Base-by-base conservation (phyloP, 2,888 invertebrate species). In the Dasypolia templi region DNA sequence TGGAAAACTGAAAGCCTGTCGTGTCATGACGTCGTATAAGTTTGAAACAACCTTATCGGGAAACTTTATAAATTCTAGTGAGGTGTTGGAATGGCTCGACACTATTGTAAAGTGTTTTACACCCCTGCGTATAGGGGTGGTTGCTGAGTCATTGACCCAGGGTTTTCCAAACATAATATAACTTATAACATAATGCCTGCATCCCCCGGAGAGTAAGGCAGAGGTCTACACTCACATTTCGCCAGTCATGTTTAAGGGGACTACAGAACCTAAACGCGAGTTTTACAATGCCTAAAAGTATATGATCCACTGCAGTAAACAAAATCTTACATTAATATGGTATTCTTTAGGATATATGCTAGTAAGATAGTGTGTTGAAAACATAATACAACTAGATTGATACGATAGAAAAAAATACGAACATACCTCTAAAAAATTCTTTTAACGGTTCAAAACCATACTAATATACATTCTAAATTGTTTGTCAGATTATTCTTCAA, bases 31-130 rank as follows among this genome's bases (percentile, higher is more conserved):
- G 42, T 29, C 56, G 39, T 81, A 71, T 76, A 71, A 68, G 32
- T 76, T 76, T 29, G 22, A 35, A 69, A 68, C 56, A 56, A 56
- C n/a, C 0, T 49, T 59, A 35, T 3, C 1, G 42, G 73, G 35
- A 29, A 65, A 76, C 49, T 32, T 46, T 0, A 59, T 69, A 66
- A 66, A 79, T 67, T 55, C n/a, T 63, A 59, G 35, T 75, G 39
- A 67, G 46, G 70, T 80, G 80, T 81, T 53, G 14, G 51, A 68
- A 76, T 56, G 22, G 19, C 9, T 75, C n/a, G n/a, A 66, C 58
- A 75, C 46, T 64, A 65, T 80, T 66, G 32, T 62, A 63, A 75
- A 79, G 49, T 69, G 42, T 58, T 63, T 69, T 58, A 22, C n/a
- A 44, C 49, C 74, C 26, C 26, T 39, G 29, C 12, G 5, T 14